phyloP scores from a whole-genome alignment of 2,113 vertebrate species.

The Saguinus midas region DNA sequence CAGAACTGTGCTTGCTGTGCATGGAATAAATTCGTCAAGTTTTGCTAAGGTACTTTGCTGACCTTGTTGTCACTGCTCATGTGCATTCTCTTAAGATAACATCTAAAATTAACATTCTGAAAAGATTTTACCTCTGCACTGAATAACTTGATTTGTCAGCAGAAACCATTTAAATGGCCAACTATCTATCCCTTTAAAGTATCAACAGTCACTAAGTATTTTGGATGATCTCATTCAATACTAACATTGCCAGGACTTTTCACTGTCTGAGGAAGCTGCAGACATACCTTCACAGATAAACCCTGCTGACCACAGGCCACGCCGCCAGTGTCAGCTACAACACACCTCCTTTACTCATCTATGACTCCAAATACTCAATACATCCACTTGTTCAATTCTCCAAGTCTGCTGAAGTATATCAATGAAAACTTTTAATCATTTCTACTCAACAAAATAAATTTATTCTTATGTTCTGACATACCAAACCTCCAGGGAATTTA shows the following conservation, averaged over 20 bases:
- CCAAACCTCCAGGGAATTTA: background rate
- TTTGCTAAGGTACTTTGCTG: background rate
- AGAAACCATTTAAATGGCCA: background rate
- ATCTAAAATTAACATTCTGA: background rate
- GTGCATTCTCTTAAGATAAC: background rate
- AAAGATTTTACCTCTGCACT: background rate
- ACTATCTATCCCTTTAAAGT: background rate
- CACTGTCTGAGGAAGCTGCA: background rate
- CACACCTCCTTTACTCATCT: too few relatives aligned
- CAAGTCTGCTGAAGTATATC: background rate
- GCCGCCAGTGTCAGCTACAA: fast-evolving
- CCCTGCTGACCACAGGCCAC: fast-evolving
- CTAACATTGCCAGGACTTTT: background rate
- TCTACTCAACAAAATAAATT: background rate
- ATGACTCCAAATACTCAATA: fast-evolving
- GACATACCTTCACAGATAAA: fast-evolving
- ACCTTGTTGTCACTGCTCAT: background rate
- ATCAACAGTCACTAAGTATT: background rate
- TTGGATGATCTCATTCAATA: background rate
- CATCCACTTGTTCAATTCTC: fast-evolving
- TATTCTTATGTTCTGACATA: background rate
- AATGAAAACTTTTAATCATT: background rate
- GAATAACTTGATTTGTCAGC: background rate
- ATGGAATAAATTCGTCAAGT: background rate
- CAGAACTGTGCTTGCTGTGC: too few relatives aligned